A percentile compares a stretch with the other conserved stretches of the same genome.
These are phyloP conservation scores for Henricia sp. DNA, from an alignment of 53 echinoderm and acorn worm genomes.

Conservation along the genomic window DNA sequence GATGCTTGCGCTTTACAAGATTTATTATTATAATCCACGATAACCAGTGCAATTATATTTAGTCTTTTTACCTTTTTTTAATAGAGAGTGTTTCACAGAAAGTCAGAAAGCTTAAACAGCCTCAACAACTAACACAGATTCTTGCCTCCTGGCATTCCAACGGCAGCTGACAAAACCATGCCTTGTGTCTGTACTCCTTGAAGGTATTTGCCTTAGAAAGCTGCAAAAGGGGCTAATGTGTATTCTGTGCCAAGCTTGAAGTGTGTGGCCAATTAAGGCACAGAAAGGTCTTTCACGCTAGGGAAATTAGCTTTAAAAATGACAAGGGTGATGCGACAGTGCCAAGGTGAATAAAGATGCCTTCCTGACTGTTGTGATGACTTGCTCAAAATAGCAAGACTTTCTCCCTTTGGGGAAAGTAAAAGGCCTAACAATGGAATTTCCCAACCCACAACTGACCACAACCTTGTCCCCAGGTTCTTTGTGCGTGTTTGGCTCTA, in stretches of 20 bases:
- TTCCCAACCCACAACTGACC: no score
- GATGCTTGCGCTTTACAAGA: no score
- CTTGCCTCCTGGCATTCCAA: slow-evolving; percentile 27
- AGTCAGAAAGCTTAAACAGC: background rate
- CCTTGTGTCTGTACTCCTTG: background rate
- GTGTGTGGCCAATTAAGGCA: slow-evolving; percentile 4
- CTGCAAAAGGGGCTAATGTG: slow-evolving; percentile 14
- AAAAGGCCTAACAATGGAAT: no score
- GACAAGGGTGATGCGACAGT: background rate
- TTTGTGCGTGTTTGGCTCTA: no score
- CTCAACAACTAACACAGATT: background rate
- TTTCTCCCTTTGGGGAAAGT: no score
- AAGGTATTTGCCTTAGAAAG: slow-evolving; percentile 13
- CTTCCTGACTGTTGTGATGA: no score
- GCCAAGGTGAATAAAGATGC: background rate
- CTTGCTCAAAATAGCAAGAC: no score
- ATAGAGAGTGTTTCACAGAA: background rate
- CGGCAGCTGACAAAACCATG: slow-evolving; percentile 35
- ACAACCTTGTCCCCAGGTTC: no score
- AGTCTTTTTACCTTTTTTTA: no score
- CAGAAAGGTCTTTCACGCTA: background rate
- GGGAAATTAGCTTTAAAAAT: slow-evolving; percentile 8
- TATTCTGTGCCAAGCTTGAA: background rate
- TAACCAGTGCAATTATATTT: no score
- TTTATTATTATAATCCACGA: no score